phyloP scores from a whole-genome alignment of 2,797 vertebrate genomes.

The Iguana delicatissima region DNA sequence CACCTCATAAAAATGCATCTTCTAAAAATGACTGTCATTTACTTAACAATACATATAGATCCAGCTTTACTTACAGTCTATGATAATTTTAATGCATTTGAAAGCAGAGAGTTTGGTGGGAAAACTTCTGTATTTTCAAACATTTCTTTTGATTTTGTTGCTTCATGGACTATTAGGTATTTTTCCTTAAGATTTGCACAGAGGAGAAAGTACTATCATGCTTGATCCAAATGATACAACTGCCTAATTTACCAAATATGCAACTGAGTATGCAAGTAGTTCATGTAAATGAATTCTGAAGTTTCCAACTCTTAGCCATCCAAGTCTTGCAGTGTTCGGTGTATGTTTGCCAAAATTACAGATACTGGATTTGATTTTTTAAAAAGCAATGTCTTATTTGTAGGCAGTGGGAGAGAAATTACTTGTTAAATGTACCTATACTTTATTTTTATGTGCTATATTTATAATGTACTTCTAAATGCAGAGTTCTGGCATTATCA shows the following conservation, averaged over 20 bases:
- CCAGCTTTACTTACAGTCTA: neutral
- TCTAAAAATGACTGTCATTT: neutral
- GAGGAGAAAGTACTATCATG: neutral
- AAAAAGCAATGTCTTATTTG: neutral
- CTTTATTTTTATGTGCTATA: too few relatives aligned
- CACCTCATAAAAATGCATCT: neutral
- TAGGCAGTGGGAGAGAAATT: neutral
- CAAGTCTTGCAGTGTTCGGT: neutral
- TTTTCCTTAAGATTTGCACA: neutral
- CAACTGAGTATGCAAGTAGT: neutral
- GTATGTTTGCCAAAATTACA: conserved; percentile 2
- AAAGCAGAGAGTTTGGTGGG: neutral
- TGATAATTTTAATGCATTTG: neutral
- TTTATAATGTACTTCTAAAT: neutral
- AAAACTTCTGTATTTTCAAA: neutral
- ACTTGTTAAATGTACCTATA: neutral
- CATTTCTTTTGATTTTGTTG: neutral
- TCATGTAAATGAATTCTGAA: neutral
- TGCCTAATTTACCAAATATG: neutral
- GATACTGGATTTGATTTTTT: neutral
- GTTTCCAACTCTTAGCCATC: neutral
- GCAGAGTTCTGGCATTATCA: neutral
- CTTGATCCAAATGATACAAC: neutral
- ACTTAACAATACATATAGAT: neutral
- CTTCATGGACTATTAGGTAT: neutral